Evolutionary conservation across 1,140 invertebrate genomes (phyloP).

Genomic region (Arctopsyche grandis): DNA sequence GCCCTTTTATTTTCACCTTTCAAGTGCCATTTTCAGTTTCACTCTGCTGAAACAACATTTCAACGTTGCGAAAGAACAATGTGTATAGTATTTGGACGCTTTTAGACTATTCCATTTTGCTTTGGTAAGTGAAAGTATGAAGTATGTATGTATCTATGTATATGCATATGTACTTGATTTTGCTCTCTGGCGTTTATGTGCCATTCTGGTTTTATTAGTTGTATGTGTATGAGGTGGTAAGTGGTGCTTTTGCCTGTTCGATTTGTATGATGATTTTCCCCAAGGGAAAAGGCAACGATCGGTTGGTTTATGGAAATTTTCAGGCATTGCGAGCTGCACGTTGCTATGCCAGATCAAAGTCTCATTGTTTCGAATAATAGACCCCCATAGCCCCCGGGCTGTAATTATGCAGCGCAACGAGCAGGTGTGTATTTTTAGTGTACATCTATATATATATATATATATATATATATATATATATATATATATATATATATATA

Average conservation of each 20-base stretch:
- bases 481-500: no score
- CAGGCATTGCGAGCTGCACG: background rate
- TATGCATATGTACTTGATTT: background rate
- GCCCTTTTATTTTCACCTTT: no score
- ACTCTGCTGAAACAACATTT: no score
- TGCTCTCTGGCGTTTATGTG: background rate
- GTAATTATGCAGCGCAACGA: background rate
- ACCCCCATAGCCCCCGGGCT: background rate
- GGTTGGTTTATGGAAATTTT: conserved; percentile 8
- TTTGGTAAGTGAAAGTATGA: no score
- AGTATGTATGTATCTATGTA: no score
- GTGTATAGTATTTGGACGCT: no score
- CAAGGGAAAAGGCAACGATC: background rate
- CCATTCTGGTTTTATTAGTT: background rate
- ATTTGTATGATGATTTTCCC: background rate
- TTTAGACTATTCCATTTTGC: no score
- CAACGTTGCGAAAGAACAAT: no score
- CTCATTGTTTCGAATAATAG: background rate
- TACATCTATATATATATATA: no score
- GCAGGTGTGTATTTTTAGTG: no score
- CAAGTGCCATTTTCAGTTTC: no score
- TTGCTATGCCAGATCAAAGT: background rate
- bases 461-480: no score
- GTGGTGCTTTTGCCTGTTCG: background rate
- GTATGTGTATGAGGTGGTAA: background rate